A percentile compares a stretch with the other conserved stretches of the same genome.
These are phyloP conservation scores for Chironomus riparius DNA, from an alignment of 2,888 invertebrate species.

Conservation along the genomic window DNA sequence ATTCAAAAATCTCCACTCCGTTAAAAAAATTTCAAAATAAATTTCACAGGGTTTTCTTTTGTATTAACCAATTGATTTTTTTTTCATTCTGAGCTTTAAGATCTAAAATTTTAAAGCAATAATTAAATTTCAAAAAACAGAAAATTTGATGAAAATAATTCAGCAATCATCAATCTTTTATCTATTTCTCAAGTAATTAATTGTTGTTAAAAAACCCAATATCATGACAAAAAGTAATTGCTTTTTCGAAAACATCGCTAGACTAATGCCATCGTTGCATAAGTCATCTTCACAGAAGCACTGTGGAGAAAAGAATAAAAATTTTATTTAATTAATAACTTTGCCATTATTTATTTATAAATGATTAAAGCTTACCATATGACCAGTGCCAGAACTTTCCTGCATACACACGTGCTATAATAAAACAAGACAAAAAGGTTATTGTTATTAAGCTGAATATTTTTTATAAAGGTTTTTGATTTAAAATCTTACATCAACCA, in stretches of 20 bases:
- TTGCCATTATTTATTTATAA: neutral
- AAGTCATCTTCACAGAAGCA: slow-evolving; percentile 97
- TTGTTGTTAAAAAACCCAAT: slow-evolving; percentile 4
- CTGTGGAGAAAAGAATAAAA: slow-evolving; percentile 35
- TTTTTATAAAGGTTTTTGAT: neutral
- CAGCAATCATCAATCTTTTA: neutral
- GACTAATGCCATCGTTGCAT: slow-evolving; percentile 58
- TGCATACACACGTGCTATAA: slow-evolving; percentile 85
- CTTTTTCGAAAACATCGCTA: slow-evolving; percentile 9
- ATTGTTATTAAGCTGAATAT: neutral
- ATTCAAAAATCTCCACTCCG: too few species aligned
- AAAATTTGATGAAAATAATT: neutral
- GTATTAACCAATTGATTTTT: neutral
- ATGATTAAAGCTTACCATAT: slow-evolving; percentile 47
- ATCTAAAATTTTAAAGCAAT: neutral
- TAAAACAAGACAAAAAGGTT: neutral
- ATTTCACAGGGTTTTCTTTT: neutral
- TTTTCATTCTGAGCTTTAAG: neutral
- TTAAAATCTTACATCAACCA: slow-evolving; percentile 59
- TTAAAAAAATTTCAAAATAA: neutral
- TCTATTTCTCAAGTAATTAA: slow-evolving; percentile 13
- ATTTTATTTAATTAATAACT: neutral
- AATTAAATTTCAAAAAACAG: neutral
- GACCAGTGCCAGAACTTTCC: slow-evolving; percentile 95
- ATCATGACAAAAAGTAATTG: slow-evolving; percentile 7